phyloP scores from a whole-genome alignment of 2,888 invertebrate species.

The Troglohyphantes excavatus region DNA sequence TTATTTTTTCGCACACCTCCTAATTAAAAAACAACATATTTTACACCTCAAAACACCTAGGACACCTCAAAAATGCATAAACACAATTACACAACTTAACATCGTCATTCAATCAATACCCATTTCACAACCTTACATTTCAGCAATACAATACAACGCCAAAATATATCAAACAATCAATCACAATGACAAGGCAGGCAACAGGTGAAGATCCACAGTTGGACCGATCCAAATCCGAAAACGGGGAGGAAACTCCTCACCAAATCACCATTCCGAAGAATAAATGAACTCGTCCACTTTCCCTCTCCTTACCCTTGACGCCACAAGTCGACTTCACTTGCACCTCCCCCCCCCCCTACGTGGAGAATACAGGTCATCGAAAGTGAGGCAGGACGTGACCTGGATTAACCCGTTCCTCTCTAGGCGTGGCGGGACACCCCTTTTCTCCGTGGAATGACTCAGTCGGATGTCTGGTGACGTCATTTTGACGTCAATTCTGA shows the following conservation, averaged over 20 bases:
- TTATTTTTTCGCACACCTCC: too few relatives aligned
- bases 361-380: slow-evolving; percentile 17
- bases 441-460: slow-evolving; percentile 23
- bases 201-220: not conserved
- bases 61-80: too few relatives aligned
- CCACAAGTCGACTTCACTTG: not conserved
- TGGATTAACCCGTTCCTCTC: slow-evolving; percentile 5
- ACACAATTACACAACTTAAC: too few relatives aligned
- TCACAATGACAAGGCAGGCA: not conserved
- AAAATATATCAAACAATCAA: too few relatives aligned
- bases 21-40: too few relatives aligned
- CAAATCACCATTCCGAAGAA: not conserved
- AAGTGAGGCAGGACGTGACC: not conserved
- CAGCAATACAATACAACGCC: too few relatives aligned
- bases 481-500: slow-evolving; percentile 56
- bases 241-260: not conserved
- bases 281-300: slow-evolving; percentile 65
- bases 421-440: not conserved
- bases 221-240: slow-evolving; percentile 13
- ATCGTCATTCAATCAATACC: too few relatives aligned
- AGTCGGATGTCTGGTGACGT: slow-evolving; percentile 33
- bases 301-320: slow-evolving; percentile 17
- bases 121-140: too few relatives aligned
- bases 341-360: not conserved
- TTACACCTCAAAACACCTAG: too few relatives aligned